Conservation (phyloP, 2,888 invertebrate species). For the Uropetala carovei region DNA sequence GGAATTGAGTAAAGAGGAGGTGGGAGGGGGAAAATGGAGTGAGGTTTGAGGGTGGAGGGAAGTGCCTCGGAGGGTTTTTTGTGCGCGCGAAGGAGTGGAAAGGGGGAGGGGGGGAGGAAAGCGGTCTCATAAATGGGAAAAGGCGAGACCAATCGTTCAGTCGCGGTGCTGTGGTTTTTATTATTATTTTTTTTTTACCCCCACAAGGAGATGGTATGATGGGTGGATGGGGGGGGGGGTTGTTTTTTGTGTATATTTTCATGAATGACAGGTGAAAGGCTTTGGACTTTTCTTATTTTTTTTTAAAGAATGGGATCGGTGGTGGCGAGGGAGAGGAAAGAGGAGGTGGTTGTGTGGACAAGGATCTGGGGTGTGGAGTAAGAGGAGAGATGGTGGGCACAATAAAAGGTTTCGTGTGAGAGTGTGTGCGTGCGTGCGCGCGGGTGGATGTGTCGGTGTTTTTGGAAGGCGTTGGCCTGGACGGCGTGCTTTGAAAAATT, state of each 20-base stretch:
- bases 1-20: constrained; percentile 14
- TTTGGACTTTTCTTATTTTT: constrained; percentile 11
- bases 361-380: neutral
- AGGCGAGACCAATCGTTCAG: constrained; percentile 28
- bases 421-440: neutral
- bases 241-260: neutral
- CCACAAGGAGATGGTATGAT: neutral
- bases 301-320: constrained; percentile 22
- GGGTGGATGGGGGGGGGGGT: neutral
- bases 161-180: neutral
- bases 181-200: neutral
- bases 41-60: neutral
- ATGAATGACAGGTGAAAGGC: constrained; percentile 56
- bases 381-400: neutral
- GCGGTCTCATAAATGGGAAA: constrained; percentile 29
- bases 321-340: neutral
- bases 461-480: neutral
- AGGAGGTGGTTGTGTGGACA: constrained; percentile 12
- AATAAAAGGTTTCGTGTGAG: neutral
- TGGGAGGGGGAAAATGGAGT: constrained; percentile 9
- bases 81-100: neutral
- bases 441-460: neutral
- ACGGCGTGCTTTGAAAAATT: constrained; percentile 8
- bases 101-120: neutral
- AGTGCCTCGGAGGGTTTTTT: neutral